Conservation (phyloP, 1,140 invertebrate species). For the Drosophila subobscura region DNA sequence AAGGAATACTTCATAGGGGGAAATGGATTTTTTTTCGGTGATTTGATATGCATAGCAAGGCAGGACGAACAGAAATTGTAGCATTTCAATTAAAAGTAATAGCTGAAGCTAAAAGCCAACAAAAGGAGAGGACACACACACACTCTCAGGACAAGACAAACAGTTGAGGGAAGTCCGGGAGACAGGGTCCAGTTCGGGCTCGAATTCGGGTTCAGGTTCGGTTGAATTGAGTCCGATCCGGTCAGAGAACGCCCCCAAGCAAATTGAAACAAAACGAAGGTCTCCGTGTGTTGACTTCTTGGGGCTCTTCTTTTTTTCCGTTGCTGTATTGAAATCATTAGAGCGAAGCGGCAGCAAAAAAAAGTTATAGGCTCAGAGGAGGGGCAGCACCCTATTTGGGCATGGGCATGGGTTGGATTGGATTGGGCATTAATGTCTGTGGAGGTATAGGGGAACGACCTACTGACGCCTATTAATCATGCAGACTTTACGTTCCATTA, state of each 20-base stretch:
- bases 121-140: slow-evolving; percentile 8
- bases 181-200: slow-evolving; percentile 10
- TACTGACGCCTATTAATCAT: slow-evolving; percentile 80
- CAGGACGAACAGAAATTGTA: slow-evolving; percentile 24
- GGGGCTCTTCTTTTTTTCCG: slow-evolving; percentile 45
- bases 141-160: slow-evolving; percentile 37
- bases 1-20: too few relatives aligned
- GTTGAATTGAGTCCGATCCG: slow-evolving; percentile 36
- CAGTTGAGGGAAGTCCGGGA: slow-evolving; percentile 14
- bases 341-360: slow-evolving; percentile 49
- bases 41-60: slow-evolving; percentile 32
- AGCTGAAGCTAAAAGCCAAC: slow-evolving; percentile 36
- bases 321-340: slow-evolving; percentile 78
- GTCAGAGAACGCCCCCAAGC: slow-evolving; percentile 42
- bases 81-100: slow-evolving; percentile 65
- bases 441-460: slow-evolving; percentile 59
- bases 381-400: slow-evolving; percentile 6
- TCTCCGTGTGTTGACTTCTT: slow-evolving; percentile 33
- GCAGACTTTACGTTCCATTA: slow-evolving; percentile 79
- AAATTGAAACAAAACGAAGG: slow-evolving; percentile 77
- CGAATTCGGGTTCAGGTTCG: slow-evolving; percentile 7
- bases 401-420: neutral
- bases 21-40: slow-evolving; percentile 4
- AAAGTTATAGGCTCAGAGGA: neutral
- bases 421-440: slow-evolving; percentile 67